Conservation (phyloP, 2,888 invertebrate species). For the Leptinotarsa tumamoca region DNA sequence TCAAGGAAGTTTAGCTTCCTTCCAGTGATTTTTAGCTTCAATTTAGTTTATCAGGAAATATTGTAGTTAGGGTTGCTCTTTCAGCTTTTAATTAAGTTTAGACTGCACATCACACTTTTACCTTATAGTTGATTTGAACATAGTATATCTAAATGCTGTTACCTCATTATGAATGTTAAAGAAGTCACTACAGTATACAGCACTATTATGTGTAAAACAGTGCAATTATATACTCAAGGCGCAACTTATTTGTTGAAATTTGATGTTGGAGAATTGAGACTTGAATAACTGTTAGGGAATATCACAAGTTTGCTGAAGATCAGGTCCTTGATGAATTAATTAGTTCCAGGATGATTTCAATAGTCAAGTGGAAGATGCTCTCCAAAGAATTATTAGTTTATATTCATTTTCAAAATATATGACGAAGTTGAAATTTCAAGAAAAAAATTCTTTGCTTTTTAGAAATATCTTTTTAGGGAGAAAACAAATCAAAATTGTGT, state of each 20-base stretch:
- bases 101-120: conserved; percentile 34
- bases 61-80: conserved; percentile 4
- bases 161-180: conserved; percentile 35
- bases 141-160: conserved; percentile 35
- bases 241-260: conserved; percentile 12
- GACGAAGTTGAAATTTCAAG: no score
- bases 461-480: no score
- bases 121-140: conserved; percentile 27
- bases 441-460: no score
- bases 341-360: no score
- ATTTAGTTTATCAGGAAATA: conserved; percentile 15
- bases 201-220: conserved; percentile 32
- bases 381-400: no score
- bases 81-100: conserved; percentile 14
- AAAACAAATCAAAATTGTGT: no score
- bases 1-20: conserved; percentile 23
- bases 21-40: conserved; percentile 22
- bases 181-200: conserved; percentile 36
- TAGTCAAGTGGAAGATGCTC: no score
- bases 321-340: no score
- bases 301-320: neutral
- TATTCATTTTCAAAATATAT: no score
- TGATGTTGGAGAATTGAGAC: neutral
- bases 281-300: neutral
- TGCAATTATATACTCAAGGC: conserved; percentile 28